Conservation (phyloP, 2,113 vertebrate species). For the Nettapus auritus region DNA sequence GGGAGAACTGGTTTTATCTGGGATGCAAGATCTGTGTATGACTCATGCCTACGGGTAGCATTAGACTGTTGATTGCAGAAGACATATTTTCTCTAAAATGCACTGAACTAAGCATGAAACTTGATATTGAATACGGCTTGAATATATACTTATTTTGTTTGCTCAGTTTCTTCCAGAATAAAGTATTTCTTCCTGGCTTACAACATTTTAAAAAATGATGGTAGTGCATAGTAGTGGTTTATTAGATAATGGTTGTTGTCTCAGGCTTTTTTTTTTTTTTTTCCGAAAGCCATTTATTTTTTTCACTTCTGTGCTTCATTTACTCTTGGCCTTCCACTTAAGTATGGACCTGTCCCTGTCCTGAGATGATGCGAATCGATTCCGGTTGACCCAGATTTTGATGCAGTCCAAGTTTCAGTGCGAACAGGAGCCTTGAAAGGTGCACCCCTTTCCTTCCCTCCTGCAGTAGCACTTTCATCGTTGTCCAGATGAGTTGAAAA, state of each 20-base stretch:
- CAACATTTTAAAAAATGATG: not conserved
- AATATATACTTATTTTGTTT: not conserved
- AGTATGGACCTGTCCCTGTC: not conserved
- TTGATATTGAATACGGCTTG: not conserved
- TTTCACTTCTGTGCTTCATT: not conserved
- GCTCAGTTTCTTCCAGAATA: not conserved
- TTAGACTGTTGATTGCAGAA: not conserved
- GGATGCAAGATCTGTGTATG: not conserved
- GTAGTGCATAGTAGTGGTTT: not conserved
- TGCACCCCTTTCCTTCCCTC: accelerated
- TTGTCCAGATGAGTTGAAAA: not conserved
- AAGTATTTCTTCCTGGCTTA: not conserved
- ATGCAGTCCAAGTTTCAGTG: not conserved
- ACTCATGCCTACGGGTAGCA: not conserved
- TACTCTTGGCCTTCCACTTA: not conserved
- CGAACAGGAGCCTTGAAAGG: not conserved
- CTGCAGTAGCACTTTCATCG: not conserved
- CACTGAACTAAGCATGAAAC: not conserved
- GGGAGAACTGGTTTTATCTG: not conserved
- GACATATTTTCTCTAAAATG: not conserved
- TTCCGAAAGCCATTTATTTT: not conserved
- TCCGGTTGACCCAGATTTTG: not conserved
- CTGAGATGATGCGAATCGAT: not conserved
- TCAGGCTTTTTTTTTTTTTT: not conserved
- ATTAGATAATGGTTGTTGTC: not conserved